A percentile compares a stretch with the other conserved stretches of the same genome.
Evolutionary conservation across 2,113 vertebrate genomes (phyloP).

Genomic region (Epinephelus moara): DNA sequence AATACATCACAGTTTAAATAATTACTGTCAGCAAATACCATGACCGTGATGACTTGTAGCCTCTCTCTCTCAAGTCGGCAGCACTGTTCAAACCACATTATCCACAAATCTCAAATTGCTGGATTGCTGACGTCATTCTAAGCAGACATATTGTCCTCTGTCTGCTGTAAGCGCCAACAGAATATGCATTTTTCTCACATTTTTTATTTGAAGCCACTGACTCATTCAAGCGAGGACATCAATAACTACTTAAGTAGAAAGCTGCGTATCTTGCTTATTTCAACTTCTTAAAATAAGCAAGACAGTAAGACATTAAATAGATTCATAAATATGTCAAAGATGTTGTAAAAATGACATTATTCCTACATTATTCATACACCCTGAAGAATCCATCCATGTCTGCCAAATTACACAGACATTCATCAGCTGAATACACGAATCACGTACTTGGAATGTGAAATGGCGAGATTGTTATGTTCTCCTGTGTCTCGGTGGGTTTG

Average conservation of each 20-base stretch:
- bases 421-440: not conserved
- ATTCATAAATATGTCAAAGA: constrained; percentile 17
- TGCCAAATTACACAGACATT: constrained; percentile 1
- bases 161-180: not conserved
- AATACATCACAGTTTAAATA: too few species aligned
- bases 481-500: constrained; percentile 83
- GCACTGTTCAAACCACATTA: too few species aligned
- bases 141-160: not conserved
- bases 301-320: not conserved
- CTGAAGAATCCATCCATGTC: not conserved
- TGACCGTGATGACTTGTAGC: too few species aligned
- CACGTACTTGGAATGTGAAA: constrained; percentile 84
- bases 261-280: not conserved
- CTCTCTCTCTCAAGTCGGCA: too few species aligned
- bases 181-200: not conserved
- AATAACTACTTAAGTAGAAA: constrained; percentile 24
- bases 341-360: not conserved
- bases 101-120: too few species aligned
- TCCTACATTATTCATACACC: not conserved
- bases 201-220: constrained; percentile 12
- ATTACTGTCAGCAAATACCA: too few species aligned
- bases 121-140: too few species aligned
- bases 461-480: constrained; percentile 87
- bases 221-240: constrained; percentile 27
- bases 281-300: too few species aligned